Percentiles rank a stretch among this genome's conserved stretches.
Conservation (phyloP, 1,140 invertebrate species). For the Brachionus koreanus region DNA sequence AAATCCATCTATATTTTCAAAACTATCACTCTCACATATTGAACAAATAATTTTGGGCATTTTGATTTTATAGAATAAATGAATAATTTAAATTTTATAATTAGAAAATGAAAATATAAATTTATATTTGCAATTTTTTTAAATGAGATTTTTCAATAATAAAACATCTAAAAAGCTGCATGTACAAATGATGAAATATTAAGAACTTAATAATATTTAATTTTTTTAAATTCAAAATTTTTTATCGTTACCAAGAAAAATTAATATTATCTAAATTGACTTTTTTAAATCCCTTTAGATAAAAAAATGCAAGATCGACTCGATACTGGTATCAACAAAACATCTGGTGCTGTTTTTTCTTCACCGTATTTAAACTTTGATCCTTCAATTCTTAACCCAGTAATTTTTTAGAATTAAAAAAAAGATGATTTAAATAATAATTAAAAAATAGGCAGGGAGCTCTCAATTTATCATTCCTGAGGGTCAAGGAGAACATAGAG, state of each 20-base stretch:
- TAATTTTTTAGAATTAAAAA: background rate
- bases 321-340: background rate
- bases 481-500: slow-evolving; percentile 28
- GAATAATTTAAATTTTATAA: background rate
- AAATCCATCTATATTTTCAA: slow-evolving; percentile 39
- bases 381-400: slow-evolving; percentile 15
- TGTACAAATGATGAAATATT: slow-evolving; percentile 39
- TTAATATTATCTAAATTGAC: background rate
- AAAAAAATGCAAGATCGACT: slow-evolving; percentile 42
- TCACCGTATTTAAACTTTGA: slow-evolving; percentile 42
- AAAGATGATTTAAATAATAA: background rate
- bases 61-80: background rate
- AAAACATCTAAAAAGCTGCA: background rate
- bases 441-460: background rate
- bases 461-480: slow-evolving; percentile 39
- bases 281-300: background rate
- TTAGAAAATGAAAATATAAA: background rate
- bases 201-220: background rate
- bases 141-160: background rate
- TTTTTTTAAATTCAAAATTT: background rate
- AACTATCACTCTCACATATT: slow-evolving; percentile 31
- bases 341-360: background rate
- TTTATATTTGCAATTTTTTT: background rate
- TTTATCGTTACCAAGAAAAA: background rate
- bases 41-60: slow-evolving; percentile 38